phyloP scores from a whole-genome alignment of 2,888 invertebrate genomes.

The Aphodius granarius region DNA sequence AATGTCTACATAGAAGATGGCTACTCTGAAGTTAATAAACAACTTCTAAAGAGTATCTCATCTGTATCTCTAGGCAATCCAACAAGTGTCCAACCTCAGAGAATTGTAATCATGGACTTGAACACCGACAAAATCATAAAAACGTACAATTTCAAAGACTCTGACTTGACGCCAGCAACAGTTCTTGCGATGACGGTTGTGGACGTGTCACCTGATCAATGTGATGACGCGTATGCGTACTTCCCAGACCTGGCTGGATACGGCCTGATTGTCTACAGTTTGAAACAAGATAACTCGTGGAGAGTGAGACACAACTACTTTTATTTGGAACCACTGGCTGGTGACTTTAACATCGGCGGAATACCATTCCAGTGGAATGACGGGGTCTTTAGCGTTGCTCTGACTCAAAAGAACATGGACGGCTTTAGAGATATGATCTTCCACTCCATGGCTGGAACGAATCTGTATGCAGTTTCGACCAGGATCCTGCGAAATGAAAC shows the following conservation, averaged over 20 bases:
- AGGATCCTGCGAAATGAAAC: constrained; percentile 60
- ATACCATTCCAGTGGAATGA: constrained; percentile 78
- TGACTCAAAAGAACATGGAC: constrained; percentile 58
- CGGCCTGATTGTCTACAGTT: constrained; percentile 63
- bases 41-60: background rate
- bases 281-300: constrained; percentile 68
- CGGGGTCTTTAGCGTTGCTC: constrained; percentile 73
- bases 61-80: constrained; percentile 15
- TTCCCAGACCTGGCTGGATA: constrained; percentile 68
- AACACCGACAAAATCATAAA: constrained; percentile 63
- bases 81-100: constrained; percentile 58
- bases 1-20: too few relatives aligned
- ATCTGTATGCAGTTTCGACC: constrained; percentile 72
- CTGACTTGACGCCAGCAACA: constrained; percentile 53
- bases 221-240: constrained; percentile 70
- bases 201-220: constrained; percentile 62
- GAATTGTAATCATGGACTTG: constrained; percentile 69
- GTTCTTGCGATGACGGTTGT: constrained; percentile 70
- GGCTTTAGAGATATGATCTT: constrained; percentile 70
- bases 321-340: constrained; percentile 69
- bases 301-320: constrained; percentile 73
- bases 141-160: constrained; percentile 59
- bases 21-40: too few relatives aligned
- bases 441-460: constrained; percentile 74
- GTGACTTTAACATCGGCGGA: constrained; percentile 68